Evolutionary conservation across 2,888 invertebrate species (phyloP).

Genomic region (Cheilosia vernalis): DNA sequence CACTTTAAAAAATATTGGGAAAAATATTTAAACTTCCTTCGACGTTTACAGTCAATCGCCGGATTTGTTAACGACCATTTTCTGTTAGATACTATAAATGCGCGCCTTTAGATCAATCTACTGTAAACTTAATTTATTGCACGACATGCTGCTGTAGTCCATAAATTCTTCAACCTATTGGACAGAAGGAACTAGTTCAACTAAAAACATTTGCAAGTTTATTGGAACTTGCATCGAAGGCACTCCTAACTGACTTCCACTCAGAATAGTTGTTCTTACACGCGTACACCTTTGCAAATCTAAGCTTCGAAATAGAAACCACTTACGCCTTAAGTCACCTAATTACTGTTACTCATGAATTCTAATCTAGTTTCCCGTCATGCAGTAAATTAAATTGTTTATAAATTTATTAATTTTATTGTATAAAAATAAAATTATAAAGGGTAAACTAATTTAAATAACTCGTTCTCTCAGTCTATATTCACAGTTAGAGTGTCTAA

Average conservation of each 20-base stretch:
- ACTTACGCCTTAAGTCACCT: slow-evolving; percentile 43
- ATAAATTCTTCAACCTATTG: neutral
- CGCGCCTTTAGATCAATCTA: too few relatives aligned
- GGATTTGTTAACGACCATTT: neutral
- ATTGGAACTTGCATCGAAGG: neutral
- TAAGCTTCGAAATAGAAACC: neutral
- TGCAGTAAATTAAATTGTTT: slow-evolving; percentile 30
- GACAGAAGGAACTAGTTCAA: neutral
- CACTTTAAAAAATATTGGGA: too few relatives aligned
- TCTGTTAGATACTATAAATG: neutral
- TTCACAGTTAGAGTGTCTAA: slow-evolving; percentile 14
- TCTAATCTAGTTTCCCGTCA: slow-evolving; percentile 9
- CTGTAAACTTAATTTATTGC: neutral
- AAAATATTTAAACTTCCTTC: too few relatives aligned
- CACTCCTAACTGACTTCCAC: neutral
- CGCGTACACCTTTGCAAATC: neutral
- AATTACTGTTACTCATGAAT: slow-evolving; percentile 47
- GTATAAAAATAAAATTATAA: slow-evolving; percentile 59
- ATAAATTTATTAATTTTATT: slow-evolving; percentile 59
- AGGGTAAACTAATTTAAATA: slow-evolving; percentile 61
- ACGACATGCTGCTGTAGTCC: neutral
- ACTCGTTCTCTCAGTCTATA: slow-evolving; percentile 35
- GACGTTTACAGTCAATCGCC: too few relatives aligned
- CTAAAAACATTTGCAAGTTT: neutral
- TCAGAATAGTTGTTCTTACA: neutral